These are phyloP conservation scores for Butorides virescens DNA, from an alignment of 2,113 vertebrate species.

Conservation along the genomic window DNA sequence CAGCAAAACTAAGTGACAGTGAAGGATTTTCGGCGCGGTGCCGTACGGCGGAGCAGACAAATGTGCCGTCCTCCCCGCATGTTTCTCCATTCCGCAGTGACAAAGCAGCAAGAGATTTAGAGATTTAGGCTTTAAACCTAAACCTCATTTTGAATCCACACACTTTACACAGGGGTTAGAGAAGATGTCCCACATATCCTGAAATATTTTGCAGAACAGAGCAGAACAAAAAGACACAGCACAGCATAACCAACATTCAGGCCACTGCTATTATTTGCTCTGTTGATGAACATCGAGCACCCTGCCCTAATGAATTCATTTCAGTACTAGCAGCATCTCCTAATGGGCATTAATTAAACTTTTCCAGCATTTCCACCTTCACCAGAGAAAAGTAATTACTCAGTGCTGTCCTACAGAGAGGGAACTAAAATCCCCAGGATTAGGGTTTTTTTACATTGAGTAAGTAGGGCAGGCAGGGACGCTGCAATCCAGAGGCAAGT, in stretches of 20 bases:
- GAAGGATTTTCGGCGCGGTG: neutral
- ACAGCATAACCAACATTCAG: neutral
- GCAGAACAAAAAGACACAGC: neutral
- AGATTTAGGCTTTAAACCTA: neutral
- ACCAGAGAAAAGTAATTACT: slow-evolving; percentile 63
- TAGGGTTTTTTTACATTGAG: neutral
- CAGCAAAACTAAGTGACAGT: neutral
- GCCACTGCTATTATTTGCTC: neutral
- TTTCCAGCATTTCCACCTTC: slow-evolving; percentile 34
- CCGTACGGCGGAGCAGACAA: neutral
- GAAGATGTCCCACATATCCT: neutral
- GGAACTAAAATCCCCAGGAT: slow-evolving; percentile 56
- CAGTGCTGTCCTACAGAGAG: slow-evolving; percentile 37
- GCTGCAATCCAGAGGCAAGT: slow-evolving; percentile 5
- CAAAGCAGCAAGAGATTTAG: neutral
- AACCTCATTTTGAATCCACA: neutral
- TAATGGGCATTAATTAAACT: slow-evolving; percentile 60
- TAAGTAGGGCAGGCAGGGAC: slow-evolving; percentile 49
- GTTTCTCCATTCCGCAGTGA: neutral
- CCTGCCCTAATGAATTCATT: neutral
- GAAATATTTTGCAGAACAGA: neutral
- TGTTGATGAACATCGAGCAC: neutral
- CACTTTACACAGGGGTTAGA: neutral
- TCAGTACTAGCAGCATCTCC: slow-evolving; percentile 8
- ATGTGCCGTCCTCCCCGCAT: neutral